Conservation (phyloP, 2,888 invertebrate genomes). For the Macrosoma leucophasiata region DNA sequence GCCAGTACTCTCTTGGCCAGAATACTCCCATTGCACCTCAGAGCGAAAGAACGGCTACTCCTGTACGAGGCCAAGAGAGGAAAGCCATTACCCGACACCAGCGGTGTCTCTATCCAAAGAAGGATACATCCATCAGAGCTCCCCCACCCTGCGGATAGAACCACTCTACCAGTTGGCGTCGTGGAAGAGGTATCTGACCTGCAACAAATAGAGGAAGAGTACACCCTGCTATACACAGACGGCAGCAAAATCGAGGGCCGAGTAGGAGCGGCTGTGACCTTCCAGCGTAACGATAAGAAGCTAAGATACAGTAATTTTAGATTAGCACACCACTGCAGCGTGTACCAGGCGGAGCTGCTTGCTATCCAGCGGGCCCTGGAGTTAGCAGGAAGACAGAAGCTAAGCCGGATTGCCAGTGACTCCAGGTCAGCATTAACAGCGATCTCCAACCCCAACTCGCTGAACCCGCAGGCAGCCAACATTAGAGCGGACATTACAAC, state of each 20-base stretch:
- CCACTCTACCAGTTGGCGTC: background rate
- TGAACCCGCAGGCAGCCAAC: too few species aligned
- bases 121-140: background rate
- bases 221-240: slow-evolving; percentile 18
- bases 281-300: too few species aligned
- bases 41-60: slow-evolving; percentile 13
- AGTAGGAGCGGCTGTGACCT: slow-evolving; percentile 21
- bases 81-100: background rate
- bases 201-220: background rate
- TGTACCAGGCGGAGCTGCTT: too few species aligned
- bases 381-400: too few species aligned
- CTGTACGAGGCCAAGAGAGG: slow-evolving; percentile 11
- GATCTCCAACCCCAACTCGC: too few species aligned
- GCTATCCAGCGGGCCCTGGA: too few species aligned
- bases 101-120: slow-evolving; percentile 3
- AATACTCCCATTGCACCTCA: slow-evolving; percentile 20
- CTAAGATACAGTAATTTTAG: too few species aligned
- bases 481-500: too few species aligned
- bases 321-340: too few species aligned
- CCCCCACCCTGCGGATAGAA: slow-evolving; percentile 9
- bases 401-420: too few species aligned
- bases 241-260: slow-evolving; percentile 22
- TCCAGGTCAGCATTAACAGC: too few species aligned
- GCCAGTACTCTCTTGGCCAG: slow-evolving; percentile 13
- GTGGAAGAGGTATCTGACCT: slow-evolving; percentile 1